These are phyloP conservation scores for Peromyscus californicus DNA, from an alignment of 2,113 vertebrate genomes.

Conservation along the genomic window DNA sequence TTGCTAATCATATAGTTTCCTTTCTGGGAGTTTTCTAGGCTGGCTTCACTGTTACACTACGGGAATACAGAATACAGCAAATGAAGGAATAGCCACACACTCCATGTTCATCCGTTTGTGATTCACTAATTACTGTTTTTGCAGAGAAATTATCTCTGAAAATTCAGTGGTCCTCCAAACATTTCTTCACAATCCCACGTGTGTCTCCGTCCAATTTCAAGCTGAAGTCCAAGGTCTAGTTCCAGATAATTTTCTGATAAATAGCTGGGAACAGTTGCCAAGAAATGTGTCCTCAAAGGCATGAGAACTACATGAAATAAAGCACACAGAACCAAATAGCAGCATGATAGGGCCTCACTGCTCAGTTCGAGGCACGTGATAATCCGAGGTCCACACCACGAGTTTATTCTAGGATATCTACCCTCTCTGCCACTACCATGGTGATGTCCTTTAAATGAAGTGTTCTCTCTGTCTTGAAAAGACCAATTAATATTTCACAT, in stretches of 20 bases:
- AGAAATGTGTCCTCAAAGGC: background rate
- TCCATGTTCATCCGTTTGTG: conserved; percentile 59
- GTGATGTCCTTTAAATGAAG: conserved; percentile 51
- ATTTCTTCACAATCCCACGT: conserved; percentile 34
- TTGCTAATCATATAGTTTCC: conserved; percentile 86
- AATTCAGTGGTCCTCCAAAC: conserved; percentile 43
- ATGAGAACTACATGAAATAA: background rate
- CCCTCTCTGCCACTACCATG: background rate
- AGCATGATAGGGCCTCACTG: background rate
- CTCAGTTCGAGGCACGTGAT: background rate
- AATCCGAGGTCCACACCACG: background rate
- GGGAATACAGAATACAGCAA: conserved; percentile 77
- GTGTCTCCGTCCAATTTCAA: conserved; percentile 33
- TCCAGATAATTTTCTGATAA: conserved; percentile 59
- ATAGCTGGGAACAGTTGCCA: background rate
- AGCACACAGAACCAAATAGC: background rate
- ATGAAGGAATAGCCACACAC: conserved; percentile 75
- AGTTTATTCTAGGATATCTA: background rate
- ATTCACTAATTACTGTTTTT: conserved; percentile 69
- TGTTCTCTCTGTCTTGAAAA: conserved; percentile 71
- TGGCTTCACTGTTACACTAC: conserved; percentile 72
- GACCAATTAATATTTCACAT: conserved; percentile 81
- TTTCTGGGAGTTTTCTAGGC: conserved; percentile 84
- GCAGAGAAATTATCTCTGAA: conserved; percentile 35
- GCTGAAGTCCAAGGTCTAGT: background rate